Evolutionary conservation across 2,797 vertebrate species (phyloP).

Genomic region (Threskiornis aethiopicus): DNA sequence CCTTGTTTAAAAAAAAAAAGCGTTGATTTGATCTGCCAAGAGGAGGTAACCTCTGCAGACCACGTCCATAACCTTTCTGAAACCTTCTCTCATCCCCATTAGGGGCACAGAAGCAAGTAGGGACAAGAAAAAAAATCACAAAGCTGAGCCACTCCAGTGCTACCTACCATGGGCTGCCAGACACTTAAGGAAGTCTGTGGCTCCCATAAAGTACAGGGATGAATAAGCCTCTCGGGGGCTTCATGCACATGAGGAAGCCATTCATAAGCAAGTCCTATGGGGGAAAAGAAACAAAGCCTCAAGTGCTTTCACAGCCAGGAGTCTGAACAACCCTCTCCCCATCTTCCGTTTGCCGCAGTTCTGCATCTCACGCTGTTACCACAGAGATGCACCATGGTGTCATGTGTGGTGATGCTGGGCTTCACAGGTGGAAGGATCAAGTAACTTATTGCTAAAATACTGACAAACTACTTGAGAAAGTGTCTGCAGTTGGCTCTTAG

Average conservation of each 20-base stretch:
- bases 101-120: background rate
- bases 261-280: background rate
- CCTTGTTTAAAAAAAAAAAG: background rate
- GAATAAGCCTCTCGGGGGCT: background rate
- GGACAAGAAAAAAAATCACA: background rate
- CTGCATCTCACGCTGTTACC: background rate
- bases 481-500: background rate
- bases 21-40: background rate
- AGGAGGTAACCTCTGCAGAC: background rate
- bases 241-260: background rate
- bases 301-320: background rate
- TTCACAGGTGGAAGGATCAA: background rate
- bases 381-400: background rate
- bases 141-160: background rate
- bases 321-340: background rate
- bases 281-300: background rate
- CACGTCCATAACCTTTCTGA: background rate
- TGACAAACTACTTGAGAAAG: background rate
- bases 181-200: background rate
- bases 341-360: background rate
- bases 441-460: background rate
- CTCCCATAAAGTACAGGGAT: background rate
- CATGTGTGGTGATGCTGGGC: accelerated
- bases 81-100: background rate
- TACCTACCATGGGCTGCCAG: background rate